Percentiles rank a stretch among this genome's conserved stretches.
Conservation (phyloP, 2,888 invertebrate genomes). For the Hypomecis punctinalis region DNA sequence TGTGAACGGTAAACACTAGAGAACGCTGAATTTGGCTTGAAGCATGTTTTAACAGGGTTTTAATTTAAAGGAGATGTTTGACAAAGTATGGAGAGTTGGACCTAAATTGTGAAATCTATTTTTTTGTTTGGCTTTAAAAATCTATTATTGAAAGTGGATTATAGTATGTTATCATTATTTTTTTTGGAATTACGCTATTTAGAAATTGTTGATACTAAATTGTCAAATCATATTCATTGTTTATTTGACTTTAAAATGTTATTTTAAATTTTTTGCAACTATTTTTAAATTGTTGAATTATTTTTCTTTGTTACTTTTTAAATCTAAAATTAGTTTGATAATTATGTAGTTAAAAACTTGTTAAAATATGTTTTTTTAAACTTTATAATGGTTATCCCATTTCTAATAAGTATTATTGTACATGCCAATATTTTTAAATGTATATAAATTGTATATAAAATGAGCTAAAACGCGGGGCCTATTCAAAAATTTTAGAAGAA, state of each 20-base stretch:
- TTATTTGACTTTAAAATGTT: no score
- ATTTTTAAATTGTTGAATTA: neutral
- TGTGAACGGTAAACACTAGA: slow-evolving; percentile 71
- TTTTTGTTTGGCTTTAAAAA: no score
- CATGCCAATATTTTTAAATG: slow-evolving; percentile 36
- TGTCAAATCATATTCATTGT: no score
- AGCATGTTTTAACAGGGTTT: slow-evolving; percentile 17
- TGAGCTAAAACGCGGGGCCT: slow-evolving; percentile 15
- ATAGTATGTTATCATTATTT: no score
- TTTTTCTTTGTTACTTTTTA: neutral
- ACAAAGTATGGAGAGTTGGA: no score
- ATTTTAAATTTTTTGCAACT: no score
- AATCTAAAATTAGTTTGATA: neutral
- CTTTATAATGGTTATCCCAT: neutral
- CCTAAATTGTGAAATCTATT: neutral
- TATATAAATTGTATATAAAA: slow-evolving; percentile 13
- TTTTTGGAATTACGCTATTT: no score
- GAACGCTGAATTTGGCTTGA: neutral
- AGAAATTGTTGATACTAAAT: no score
- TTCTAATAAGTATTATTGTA: slow-evolving; percentile 24
- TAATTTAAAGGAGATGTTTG: neutral
- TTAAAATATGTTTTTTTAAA: slow-evolving; percentile 20
- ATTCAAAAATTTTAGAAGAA: neutral
- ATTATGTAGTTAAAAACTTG: neutral
- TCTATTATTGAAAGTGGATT: no score